A percentile compares a stretch with the other conserved stretches of the same genome.
phyloP scores from a whole-genome alignment of 1,140 invertebrate species.

The Macrobrachium nipponense region DNA sequence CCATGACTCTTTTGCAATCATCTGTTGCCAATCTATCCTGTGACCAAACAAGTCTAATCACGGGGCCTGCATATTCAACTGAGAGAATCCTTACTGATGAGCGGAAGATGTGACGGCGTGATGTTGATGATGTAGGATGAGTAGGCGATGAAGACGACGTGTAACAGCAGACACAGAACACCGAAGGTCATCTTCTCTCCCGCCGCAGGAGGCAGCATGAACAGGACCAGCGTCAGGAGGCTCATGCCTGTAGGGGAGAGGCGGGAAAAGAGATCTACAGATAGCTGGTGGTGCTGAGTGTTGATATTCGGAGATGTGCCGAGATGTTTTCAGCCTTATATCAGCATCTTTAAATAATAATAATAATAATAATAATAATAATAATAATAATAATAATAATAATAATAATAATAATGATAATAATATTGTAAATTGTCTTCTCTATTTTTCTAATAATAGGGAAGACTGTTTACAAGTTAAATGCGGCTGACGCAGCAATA shows the following conservation, averaged over 20 bases:
- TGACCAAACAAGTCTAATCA: too few relatives aligned
- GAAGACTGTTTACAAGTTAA: too few relatives aligned
- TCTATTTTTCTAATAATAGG: too few relatives aligned
- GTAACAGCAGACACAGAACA: slow-evolving; percentile 21
- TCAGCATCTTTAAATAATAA: too few relatives aligned
- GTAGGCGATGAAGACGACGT: slow-evolving; percentile 40
- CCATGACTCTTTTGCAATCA: too few relatives aligned
- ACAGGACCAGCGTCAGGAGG: slow-evolving; percentile 40
- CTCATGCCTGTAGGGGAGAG: slow-evolving; percentile 24
- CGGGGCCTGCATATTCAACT: too few relatives aligned
- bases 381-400: neutral
- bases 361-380: neutral
- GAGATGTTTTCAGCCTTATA: too few relatives aligned
- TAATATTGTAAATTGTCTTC: too few relatives aligned
- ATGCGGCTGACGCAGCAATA: too few relatives aligned
- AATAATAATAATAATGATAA: neutral
- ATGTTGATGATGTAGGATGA: neutral
- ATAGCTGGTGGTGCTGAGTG: too few relatives aligned
- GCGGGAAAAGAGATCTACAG: neutral
- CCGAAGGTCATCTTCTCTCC: slow-evolving; percentile 39
- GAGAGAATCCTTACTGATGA: slow-evolving; percentile 17
- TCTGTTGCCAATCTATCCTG: too few relatives aligned
- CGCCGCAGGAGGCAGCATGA: slow-evolving; percentile 43
- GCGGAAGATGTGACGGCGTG: slow-evolving; percentile 36
- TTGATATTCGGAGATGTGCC: too few relatives aligned